Base-by-base conservation (phyloP, 2,113 vertebrate species). In the Stercorarius parasiticus region DNA sequence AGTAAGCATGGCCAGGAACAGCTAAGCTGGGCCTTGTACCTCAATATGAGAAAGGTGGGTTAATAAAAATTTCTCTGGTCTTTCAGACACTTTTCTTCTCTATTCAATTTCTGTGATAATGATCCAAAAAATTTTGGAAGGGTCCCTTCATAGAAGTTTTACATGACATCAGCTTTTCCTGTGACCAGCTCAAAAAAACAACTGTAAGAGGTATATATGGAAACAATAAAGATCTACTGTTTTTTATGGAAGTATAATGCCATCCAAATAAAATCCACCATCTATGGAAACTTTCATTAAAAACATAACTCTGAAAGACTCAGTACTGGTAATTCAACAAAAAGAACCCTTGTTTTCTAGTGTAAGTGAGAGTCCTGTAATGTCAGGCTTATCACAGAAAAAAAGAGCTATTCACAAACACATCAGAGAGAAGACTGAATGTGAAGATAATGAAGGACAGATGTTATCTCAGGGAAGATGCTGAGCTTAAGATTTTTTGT, bases 211-310 rank as follows among this genome's bases (percentile, higher is more conserved):
- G 45, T 88, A 86, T 86, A 74, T 88, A 90, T 90, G 87, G 93
- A 94, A 97, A 88, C 74, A 94, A 91, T 90, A 91, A 96, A 94
- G 71, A 73, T 59, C 45, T 47, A 81, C 36, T 86, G 36, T 4
- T 82, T 82, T 77, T 84, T 91, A 96, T 80, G 89, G 74, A 97
- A 95, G 43, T 74, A 61, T 72, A 91, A 91, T 93, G 69, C 38
- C 36, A 90, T 78, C 38, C 66, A 96, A 94, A 96, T 86, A 92
- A 93, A 97, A 94, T 84, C 64, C 64, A 87, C 47, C 52, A 61
- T 82, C 62, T 84, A 86, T 59, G 78, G 96, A 91, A 83, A 90
- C 65, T 95, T 95, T 92, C 88, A 96, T 94, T 97, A 89, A 97
- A 97, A 94, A 74, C 56, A 82, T 93, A 88, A 82, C 90, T 91